phyloP scores from a whole-genome alignment of 2,888 invertebrate species.

The Timema podura region DNA sequence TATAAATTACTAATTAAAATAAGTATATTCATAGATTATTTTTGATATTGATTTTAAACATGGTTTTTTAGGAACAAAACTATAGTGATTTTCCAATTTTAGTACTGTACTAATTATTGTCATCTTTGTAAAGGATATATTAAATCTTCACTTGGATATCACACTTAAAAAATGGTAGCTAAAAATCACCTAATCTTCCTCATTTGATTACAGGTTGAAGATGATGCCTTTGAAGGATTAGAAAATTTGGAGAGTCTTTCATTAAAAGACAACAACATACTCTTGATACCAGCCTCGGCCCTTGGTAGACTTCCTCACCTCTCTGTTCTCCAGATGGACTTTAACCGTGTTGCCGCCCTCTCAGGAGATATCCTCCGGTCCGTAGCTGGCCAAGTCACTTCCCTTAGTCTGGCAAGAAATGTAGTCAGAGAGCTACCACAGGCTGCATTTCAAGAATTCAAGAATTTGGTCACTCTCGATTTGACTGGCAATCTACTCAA shows the following conservation, averaged over 20 bases:
- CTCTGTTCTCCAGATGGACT: constrained; percentile 71
- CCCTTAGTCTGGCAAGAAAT: constrained; percentile 73
- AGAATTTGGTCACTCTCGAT: constrained; percentile 66
- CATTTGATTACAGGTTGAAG: constrained; percentile 65
- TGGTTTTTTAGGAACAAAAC: too few relatives aligned
- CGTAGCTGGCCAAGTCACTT: constrained; percentile 57
- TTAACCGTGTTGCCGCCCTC: constrained; percentile 80
- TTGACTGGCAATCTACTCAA: constrained; percentile 75
- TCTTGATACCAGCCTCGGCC: constrained; percentile 79
- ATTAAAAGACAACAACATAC: constrained; percentile 81
- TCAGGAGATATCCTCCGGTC: constrained; percentile 74
- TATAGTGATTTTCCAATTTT: too few relatives aligned
- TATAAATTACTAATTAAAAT: neutral
- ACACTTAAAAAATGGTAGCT: too few relatives aligned
- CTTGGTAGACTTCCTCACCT: constrained; percentile 73
- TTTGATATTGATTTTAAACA: too few relatives aligned
- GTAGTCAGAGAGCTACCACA: constrained; percentile 81
- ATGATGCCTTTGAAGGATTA: constrained; percentile 81
- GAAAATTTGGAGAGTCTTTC: constrained; percentile 70
- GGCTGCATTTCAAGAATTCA: constrained; percentile 72
- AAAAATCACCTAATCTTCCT: too few relatives aligned
- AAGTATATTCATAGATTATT: neutral
- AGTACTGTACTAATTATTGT: neutral
- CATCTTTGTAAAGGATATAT: neutral
- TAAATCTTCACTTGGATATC: neutral